These are phyloP conservation scores for Contarinia nasturtii DNA, from an alignment of 1,140 invertebrate species.

Conservation along the genomic window DNA sequence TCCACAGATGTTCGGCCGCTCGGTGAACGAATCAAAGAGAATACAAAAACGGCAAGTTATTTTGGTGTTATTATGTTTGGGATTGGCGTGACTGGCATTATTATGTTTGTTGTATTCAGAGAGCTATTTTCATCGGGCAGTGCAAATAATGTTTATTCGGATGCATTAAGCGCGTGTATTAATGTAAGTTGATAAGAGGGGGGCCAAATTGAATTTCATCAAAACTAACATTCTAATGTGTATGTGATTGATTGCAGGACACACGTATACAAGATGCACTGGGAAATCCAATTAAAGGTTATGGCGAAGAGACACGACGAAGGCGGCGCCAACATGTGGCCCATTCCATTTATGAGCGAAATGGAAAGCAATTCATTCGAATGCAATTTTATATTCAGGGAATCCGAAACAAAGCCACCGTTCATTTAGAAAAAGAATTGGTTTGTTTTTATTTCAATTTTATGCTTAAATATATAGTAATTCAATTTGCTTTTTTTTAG, in stretches of 20 bases:
- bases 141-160: conserved; percentile 63
- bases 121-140: conserved; percentile 77
- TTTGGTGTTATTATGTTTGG: conserved; percentile 60
- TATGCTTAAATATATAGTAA: conserved; percentile 1
- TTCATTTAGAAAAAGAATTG: conserved; percentile 52
- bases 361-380: conserved; percentile 58
- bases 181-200: conserved; percentile 21
- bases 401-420: conserved; percentile 53
- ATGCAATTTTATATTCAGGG: conserved; percentile 85
- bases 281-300: conserved; percentile 73
- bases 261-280: conserved; percentile 48
- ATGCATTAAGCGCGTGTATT: conserved; percentile 53
- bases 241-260: conserved; percentile 23
- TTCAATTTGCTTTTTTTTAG: conserved; percentile 30
- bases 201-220: neutral
- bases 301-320: conserved; percentile 63
- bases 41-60: conserved; percentile 67
- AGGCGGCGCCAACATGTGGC: conserved; percentile 52
- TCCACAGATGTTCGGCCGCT: conserved; percentile 40
- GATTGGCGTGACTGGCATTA: conserved; percentile 50
- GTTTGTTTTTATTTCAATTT: neutral
- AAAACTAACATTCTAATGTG: neutral
- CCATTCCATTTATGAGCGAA: conserved; percentile 48
- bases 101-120: conserved; percentile 64
- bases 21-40: conserved; percentile 65